These are phyloP conservation scores for Eunapius fragilis DNA, from an alignment of 37 sponge, comb jelly and placozoan genomes.

Conservation along the genomic window DNA sequence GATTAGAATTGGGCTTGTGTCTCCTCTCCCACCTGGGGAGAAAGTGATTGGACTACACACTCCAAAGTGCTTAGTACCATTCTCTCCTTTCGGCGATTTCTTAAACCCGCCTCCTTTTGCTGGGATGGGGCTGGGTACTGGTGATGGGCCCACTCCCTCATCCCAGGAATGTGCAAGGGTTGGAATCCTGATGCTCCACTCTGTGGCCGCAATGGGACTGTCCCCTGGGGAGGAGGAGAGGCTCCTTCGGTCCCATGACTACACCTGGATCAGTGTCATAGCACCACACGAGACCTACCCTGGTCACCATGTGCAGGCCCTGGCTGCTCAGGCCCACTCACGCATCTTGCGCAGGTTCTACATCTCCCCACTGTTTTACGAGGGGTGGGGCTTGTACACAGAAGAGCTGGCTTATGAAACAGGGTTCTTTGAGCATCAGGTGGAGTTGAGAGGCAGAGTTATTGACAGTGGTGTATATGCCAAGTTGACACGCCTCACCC, in stretches of 20 bases:
- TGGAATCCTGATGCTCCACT: conserved; percentile 69
- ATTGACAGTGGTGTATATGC: conserved; percentile 11
- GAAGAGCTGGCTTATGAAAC: conserved; percentile 68
- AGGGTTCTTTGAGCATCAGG: conserved; percentile 43
- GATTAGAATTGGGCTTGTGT: conserved; percentile 30
- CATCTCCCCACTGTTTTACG: conserved; percentile 55
- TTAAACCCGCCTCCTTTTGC: conserved; percentile 68
- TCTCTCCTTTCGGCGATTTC: conserved; percentile 68
- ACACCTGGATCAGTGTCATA: conserved; percentile 63
- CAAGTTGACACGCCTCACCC: conserved; percentile 54
- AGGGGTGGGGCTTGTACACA: conserved; percentile 72
- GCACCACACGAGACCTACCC: conserved; percentile 70
- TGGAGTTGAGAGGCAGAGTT: background rate
- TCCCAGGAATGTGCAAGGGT: background rate
- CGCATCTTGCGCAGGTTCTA: conserved; percentile 45
- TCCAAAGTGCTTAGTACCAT: conserved; percentile 46
- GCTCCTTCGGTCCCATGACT: conserved; percentile 51
- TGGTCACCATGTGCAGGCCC: conserved; percentile 65
- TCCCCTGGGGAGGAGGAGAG: conserved; percentile 20
- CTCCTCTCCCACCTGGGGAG: conserved; percentile 34
- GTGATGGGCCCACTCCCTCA: background rate
- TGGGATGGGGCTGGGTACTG: background rate
- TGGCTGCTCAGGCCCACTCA: conserved; percentile 49
- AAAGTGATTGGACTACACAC: conserved; percentile 59
- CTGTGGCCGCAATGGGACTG: conserved; percentile 21